Conservation (phyloP, 2,888 invertebrate species). For the Nomada ferruginata region DNA sequence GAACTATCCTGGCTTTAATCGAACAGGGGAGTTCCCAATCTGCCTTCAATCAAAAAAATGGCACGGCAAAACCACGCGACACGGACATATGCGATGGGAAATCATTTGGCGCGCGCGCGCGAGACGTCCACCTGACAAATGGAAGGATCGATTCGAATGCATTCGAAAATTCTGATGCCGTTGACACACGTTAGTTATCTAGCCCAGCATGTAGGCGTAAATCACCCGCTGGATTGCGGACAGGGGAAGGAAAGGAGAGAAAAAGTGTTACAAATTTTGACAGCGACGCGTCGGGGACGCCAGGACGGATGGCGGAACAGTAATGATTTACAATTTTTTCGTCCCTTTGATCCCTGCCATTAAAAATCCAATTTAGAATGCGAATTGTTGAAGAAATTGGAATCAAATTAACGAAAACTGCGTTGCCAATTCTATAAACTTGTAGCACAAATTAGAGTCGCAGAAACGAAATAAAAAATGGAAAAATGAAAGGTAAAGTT, state of each 20-base stretch:
- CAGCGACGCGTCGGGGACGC: not conserved
- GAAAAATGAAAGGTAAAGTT: too few species aligned
- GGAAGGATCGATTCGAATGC: slow-evolving; percentile 36
- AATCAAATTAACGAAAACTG: too few species aligned
- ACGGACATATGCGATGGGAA: slow-evolving; percentile 23
- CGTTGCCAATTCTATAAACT: too few species aligned
- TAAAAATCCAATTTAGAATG: not conserved
- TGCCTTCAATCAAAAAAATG: not conserved
- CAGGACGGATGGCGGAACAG: not conserved
- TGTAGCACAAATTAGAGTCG: too few species aligned
- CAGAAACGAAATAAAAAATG: too few species aligned
- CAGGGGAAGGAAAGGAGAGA: slow-evolving; percentile 22
- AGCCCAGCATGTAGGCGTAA: slow-evolving; percentile 19
- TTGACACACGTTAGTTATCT: slow-evolving; percentile 36
- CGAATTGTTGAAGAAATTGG: not conserved
- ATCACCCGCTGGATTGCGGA: slow-evolving; percentile 23
- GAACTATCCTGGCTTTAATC: not conserved
- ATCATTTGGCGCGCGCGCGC: slow-evolving; percentile 23
- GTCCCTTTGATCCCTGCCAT: too few species aligned
- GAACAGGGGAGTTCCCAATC: not conserved
- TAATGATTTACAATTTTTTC: too few species aligned
- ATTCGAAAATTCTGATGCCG: slow-evolving; percentile 20
- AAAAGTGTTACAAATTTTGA: slow-evolving; percentile 43
- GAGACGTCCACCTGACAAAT: slow-evolving; percentile 31
- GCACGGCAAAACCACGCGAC: slow-evolving; percentile 1